phyloP scores from a whole-genome alignment of 1,140 invertebrate species.

The Bicyclus anynana region DNA sequence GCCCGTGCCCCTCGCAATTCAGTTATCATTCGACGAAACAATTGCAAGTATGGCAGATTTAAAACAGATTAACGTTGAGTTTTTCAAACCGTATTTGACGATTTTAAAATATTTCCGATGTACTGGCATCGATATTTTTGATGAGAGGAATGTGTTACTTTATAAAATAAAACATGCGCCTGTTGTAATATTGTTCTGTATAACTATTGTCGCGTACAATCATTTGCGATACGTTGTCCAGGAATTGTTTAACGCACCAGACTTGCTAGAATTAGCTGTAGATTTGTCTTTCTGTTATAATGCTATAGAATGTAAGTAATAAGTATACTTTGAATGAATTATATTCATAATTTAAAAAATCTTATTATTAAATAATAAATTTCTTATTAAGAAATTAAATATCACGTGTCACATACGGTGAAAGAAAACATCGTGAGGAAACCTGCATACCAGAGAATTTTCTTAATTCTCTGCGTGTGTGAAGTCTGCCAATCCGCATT shows the following conservation, averaged over 20 bases:
- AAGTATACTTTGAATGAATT: not conserved
- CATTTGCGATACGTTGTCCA: constrained; percentile 17
- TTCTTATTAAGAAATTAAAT: no score
- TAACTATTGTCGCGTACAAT: not conserved
- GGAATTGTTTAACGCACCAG: constrained; percentile 1
- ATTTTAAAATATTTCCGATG: constrained; percentile 20
- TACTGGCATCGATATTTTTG: constrained; percentile 27
- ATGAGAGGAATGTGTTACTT: constrained; percentile 17
- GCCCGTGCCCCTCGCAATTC: not conserved
- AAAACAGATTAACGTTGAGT: constrained; percentile 17
- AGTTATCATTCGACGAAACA: not conserved
- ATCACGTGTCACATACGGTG: no score
- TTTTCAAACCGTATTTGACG: constrained; percentile 26
- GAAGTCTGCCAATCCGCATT: no score
- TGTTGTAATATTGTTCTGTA: constrained; percentile 10
- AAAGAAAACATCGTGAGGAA: no score
- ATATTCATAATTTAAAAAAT: no score
- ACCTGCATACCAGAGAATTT: no score
- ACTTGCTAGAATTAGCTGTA: constrained; percentile 18
- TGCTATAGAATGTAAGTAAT: constrained; percentile 23
- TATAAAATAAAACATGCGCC: constrained; percentile 18
- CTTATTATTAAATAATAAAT: no score
- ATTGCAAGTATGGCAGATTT: constrained; percentile 20
- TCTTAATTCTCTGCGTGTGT: no score
- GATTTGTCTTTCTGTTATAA: constrained; percentile 26